These are phyloP conservation scores for Oreohelix idahoensis DNA, from an alignment of 1,140 invertebrate genomes.

Conservation along the genomic window DNA sequence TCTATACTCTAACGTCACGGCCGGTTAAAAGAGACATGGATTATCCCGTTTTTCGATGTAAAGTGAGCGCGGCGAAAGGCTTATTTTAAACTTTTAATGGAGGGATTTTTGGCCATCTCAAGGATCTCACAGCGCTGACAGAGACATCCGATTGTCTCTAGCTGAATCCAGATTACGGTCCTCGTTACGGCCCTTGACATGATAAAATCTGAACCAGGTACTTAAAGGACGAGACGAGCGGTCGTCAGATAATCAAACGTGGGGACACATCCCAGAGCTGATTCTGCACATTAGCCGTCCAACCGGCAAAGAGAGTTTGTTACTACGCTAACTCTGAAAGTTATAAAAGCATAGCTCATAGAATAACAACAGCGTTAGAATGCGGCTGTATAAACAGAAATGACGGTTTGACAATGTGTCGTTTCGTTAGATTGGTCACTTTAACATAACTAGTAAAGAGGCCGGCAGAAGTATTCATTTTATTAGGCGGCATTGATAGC, in stretches of 20 bases:
- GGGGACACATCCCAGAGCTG: not conserved
- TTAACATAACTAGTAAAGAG: too few species aligned
- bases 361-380: too few species aligned
- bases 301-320: not conserved
- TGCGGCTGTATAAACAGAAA: too few species aligned
- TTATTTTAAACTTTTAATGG: constrained; percentile 39
- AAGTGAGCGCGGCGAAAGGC: constrained; percentile 7
- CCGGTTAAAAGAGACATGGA: constrained; percentile 12
- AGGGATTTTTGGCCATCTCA: constrained; percentile 21
- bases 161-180: constrained; percentile 30
- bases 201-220: not conserved
- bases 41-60: constrained; percentile 6
- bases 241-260: not conserved
- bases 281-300: not conserved
- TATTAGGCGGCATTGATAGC: too few species aligned
- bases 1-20: constrained; percentile 1
- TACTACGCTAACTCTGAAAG: too few species aligned
- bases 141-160: constrained; percentile 36
- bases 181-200: constrained; percentile 36
- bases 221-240: not conserved
- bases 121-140: constrained; percentile 21
- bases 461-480: too few species aligned
- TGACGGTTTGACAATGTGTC: too few species aligned
- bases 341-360: too few species aligned
- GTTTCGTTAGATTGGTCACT: too few species aligned